Conservation (phyloP, 2,797 vertebrate species). For the Diplodus sargus region DNA sequence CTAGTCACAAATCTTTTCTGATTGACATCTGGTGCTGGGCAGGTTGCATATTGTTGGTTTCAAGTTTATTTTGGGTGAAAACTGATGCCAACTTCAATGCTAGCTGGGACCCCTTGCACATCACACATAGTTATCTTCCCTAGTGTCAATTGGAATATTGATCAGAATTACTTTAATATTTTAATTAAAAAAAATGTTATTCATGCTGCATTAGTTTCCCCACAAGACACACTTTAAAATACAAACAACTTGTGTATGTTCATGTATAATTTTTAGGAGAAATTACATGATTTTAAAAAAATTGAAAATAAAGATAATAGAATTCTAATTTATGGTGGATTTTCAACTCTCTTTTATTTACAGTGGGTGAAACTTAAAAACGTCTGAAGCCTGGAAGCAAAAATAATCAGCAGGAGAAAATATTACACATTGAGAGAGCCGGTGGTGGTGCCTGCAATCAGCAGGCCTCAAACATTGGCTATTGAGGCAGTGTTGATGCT, state of each 20-base stretch:
- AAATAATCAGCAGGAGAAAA: conserved; percentile 44
- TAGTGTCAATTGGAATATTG: neutral
- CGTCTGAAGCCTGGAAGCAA: conserved; percentile 23
- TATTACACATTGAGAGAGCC: conserved; percentile 22
- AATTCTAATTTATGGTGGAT: conserved; percentile 14
- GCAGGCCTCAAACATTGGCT: conserved; percentile 58
- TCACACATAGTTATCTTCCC: neutral
- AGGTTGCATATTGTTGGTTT: neutral
- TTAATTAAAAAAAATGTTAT: neutral
- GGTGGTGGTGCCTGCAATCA: conserved; percentile 56
- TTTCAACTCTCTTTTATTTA: conserved; percentile 39
- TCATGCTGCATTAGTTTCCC: neutral
- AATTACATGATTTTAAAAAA: neutral
- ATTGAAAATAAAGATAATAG: neutral
- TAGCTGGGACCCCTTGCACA: neutral
- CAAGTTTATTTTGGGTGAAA: neutral
- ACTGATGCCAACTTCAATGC: too few species aligned
- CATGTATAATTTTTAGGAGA: neutral
- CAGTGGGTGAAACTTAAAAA: conserved; percentile 19
- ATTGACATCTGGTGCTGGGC: neutral
- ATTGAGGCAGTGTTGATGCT: conserved; percentile 71
- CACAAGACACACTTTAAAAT: neutral
- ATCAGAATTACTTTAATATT: neutral
- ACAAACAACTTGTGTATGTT: neutral
- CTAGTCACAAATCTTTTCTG: neutral